These are phyloP conservation scores for Steinernema scapterisci DNA, from an alignment of 2,888 invertebrate genomes.

Conservation along the genomic window DNA sequence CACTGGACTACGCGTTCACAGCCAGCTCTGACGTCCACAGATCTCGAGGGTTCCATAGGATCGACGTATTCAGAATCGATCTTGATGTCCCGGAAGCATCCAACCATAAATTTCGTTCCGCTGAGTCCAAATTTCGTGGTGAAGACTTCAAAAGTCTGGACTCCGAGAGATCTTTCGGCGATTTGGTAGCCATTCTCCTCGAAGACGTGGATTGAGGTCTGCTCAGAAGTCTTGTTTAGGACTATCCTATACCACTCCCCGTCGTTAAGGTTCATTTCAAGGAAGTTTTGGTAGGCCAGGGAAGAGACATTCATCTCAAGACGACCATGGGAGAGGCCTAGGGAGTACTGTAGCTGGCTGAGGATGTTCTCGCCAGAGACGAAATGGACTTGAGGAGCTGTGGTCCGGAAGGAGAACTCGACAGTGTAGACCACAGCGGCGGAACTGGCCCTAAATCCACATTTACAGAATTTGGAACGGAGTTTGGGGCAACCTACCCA, in stretches of 20 bases:
- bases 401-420: conserved; percentile 58
- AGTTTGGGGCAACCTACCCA: conserved; percentile 41
- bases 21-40: conserved; percentile 47
- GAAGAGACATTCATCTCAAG: conserved; percentile 49
- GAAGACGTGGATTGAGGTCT: conserved; percentile 34
- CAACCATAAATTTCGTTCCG: conserved; percentile 46
- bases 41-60: conserved; percentile 40
- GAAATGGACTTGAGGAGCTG: conserved; percentile 57
- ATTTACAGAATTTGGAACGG: background rate
- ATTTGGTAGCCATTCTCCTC: conserved; percentile 45
- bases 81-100: conserved; percentile 59
- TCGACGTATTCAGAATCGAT: conserved; percentile 44
- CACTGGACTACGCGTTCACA: conserved; percentile 57
- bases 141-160: conserved; percentile 47
- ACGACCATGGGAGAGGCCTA: conserved; percentile 47
- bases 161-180: conserved; percentile 37
- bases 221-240: conserved; percentile 34
- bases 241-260: conserved; percentile 55
- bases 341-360: conserved; percentile 45
- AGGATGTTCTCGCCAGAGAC: conserved; percentile 61
- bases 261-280: conserved; percentile 56
- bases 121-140: conserved; percentile 49
- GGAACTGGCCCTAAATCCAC: conserved; percentile 17
- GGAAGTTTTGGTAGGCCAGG: conserved; percentile 41
- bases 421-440: conserved; percentile 46